These are phyloP conservation scores for Cabera pusaria DNA, from an alignment of 2,888 invertebrate species.

Conservation along the genomic window DNA sequence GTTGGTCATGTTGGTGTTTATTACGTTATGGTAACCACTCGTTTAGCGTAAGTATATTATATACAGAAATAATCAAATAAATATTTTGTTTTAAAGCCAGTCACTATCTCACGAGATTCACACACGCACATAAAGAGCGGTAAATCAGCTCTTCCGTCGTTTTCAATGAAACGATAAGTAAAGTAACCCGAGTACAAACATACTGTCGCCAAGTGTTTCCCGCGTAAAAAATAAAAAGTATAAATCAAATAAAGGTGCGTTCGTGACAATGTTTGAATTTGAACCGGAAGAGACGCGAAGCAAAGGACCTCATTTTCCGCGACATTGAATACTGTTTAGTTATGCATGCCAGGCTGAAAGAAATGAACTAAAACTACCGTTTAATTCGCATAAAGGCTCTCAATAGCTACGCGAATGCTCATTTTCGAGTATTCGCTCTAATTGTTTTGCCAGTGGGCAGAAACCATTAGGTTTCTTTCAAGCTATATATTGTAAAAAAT, in stretches of 20 bases:
- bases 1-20: too few species aligned
- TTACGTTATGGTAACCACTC: too few species aligned
- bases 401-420: not conserved
- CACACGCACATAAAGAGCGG: constrained; percentile 15
- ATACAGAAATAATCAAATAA: too few species aligned
- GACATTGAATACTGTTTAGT: too few species aligned
- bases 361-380: not conserved
- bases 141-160: constrained; percentile 45
- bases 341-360: not conserved
- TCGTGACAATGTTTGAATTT: constrained; percentile 69
- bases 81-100: too few species aligned
- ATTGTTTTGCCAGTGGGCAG: constrained; percentile 14
- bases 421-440: constrained; percentile 19
- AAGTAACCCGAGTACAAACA: constrained; percentile 27
- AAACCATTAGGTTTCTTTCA: too few species aligned
- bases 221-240: constrained; percentile 59
- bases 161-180: constrained; percentile 53
- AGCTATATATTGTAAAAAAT: too few species aligned
- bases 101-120: constrained; percentile 23
- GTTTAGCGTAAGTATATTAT: too few species aligned
- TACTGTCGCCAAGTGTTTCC: constrained; percentile 58
- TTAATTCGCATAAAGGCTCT: constrained; percentile 1
- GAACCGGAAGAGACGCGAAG: constrained; percentile 70
- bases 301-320: too few species aligned
- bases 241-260: constrained; percentile 82